phyloP scores from a whole-genome alignment of 2,888 invertebrate species.

The Synanthedon vespiformis region DNA sequence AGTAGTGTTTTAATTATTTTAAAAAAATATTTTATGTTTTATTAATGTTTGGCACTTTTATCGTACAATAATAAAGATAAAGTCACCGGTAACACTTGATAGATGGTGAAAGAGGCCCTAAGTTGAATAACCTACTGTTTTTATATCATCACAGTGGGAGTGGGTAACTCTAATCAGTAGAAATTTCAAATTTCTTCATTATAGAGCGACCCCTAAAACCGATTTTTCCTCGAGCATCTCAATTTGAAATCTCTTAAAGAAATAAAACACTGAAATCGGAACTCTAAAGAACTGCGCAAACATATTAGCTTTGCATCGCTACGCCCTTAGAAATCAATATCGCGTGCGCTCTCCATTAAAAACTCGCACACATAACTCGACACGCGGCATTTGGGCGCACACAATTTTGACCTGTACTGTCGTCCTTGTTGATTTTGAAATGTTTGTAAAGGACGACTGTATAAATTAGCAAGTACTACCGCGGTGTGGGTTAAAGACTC shows the following conservation, averaged over 20 bases:
- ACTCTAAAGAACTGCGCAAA: slow-evolving; percentile 42
- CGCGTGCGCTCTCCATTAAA: slow-evolving; percentile 7
- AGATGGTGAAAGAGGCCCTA: too few species aligned
- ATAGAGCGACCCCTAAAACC: too few species aligned
- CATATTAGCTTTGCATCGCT: slow-evolving; percentile 30
- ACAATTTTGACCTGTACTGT: slow-evolving; percentile 22
- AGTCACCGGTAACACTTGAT: too few species aligned
- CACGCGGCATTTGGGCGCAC: background rate
- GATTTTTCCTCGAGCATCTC: background rate
- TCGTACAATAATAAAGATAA: too few species aligned
- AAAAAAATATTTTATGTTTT: too few species aligned
- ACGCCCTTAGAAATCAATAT: slow-evolving; percentile 17
- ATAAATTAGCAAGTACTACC: slow-evolving; percentile 60
- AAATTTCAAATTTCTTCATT: too few species aligned
- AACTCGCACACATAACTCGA: slow-evolving; percentile 1
- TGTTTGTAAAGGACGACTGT: slow-evolving; percentile 54
- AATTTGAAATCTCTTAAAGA: background rate
- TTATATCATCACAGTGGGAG: too few species aligned
- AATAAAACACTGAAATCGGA: slow-evolving; percentile 36
- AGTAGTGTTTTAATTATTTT: too few species aligned
- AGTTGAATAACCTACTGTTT: too few species aligned
- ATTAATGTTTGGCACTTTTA: too few species aligned
- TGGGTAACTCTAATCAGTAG: too few species aligned
- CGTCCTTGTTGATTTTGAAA: slow-evolving; percentile 33
- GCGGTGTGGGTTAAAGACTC: slow-evolving; percentile 40